These are phyloP conservation scores for Pangasius djambal DNA, from an alignment of 2,797 vertebrate species.

Conservation along the genomic window DNA sequence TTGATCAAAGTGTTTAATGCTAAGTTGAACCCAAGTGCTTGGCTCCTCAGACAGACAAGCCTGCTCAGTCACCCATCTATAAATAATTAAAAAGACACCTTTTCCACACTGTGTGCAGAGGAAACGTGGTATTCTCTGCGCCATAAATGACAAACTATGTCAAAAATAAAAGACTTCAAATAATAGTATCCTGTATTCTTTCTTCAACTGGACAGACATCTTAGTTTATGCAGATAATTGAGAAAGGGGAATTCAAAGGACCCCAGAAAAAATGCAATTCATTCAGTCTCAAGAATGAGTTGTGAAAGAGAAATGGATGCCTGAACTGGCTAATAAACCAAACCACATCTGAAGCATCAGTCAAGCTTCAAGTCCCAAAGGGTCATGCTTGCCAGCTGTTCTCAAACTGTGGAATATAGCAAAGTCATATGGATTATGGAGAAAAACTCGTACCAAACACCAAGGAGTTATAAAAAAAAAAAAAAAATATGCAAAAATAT, in stretches of 20 bases:
- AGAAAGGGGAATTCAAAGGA: neutral
- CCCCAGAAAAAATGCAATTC: neutral
- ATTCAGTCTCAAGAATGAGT: conserved; percentile 10
- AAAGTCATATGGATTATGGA: conserved; percentile 1
- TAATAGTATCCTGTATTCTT: neutral
- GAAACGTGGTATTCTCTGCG: neutral
- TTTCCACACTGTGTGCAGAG: neutral
- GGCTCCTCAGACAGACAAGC: neutral
- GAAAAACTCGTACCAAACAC: neutral
- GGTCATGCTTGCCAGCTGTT: conserved; percentile 34
- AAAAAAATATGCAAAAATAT: conserved; percentile 3
- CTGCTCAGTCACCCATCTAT: conserved; percentile 2
- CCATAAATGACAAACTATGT: neutral
- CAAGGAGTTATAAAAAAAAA: neutral
- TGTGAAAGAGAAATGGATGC: conserved; percentile 28
- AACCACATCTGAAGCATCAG: conserved; percentile 29
- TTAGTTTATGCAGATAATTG: neutral
- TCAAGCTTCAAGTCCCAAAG: conserved; percentile 11
- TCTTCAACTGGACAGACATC: neutral
- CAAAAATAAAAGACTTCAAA: conserved; percentile 10
- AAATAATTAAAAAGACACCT: conserved; percentile 17
- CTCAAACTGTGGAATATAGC: conserved; percentile 19
- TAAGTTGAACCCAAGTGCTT: neutral
- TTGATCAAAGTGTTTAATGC: conserved; percentile 2
- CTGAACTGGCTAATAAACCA: conserved; percentile 4